Evolutionary conservation across 2,888 invertebrate species (phyloP).

Genomic region (Eupelmus urozonus): DNA sequence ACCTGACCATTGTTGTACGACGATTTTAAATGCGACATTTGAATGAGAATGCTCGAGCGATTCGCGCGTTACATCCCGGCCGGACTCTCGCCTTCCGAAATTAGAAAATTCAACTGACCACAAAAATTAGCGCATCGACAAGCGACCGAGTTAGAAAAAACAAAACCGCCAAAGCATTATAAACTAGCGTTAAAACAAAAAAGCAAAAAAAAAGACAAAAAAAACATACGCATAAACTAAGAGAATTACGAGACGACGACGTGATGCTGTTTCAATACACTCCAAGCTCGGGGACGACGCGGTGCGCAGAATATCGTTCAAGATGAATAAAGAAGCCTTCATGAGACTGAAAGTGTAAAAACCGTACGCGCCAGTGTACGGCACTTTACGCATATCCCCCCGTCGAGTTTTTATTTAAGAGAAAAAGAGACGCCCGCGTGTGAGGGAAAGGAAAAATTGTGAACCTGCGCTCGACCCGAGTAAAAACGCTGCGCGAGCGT

Average conservation of each 20-base stretch:
- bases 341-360: conserved; percentile 74
- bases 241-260: not conserved
- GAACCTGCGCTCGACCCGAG: conserved; percentile 16
- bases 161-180: conserved; percentile 26
- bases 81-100: conserved; percentile 38
- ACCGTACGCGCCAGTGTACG: conserved; percentile 72
- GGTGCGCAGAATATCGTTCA: conserved; percentile 60
- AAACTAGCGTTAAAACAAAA: not conserved
- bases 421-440: conserved; percentile 8
- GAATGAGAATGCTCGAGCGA: conserved; percentile 41
- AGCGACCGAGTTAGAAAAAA: conserved; percentile 15
- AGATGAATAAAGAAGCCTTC: conserved; percentile 63
- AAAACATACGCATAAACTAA: not conserved
- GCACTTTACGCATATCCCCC: conserved; percentile 68
- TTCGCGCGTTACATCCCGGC: not conserved
- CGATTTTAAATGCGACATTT: conserved; percentile 49
- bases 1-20: not conserved
- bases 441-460: not conserved
- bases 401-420: conserved; percentile 52
- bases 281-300: conserved; percentile 59
- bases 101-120: conserved; percentile 33
- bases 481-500: no score
- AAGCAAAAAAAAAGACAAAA: conserved; percentile 5
- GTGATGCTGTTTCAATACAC: conserved; percentile 3
- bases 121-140: conserved; percentile 6